phyloP scores from a whole-genome alignment of 2,113 vertebrate genomes.

The Oncorhynchus nerka region DNA sequence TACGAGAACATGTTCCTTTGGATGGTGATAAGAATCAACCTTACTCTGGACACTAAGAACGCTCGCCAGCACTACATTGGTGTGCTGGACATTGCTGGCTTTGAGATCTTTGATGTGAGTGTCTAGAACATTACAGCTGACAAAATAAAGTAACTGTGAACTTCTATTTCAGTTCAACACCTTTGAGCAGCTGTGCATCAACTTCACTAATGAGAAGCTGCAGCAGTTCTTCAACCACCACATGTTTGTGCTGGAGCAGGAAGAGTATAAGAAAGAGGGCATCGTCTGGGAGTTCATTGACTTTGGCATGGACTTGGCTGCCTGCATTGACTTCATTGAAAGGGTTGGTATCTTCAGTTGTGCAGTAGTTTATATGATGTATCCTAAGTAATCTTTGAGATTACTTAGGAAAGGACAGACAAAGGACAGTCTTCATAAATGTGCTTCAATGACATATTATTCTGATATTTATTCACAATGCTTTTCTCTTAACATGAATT shows the following conservation, averaged over 20 bases:
- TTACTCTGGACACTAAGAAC: constrained; percentile 58
- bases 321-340: constrained; percentile 88
- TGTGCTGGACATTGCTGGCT: constrained; percentile 59
- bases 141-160: neutral
- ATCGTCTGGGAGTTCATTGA: constrained; percentile 81
- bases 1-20: constrained; percentile 67
- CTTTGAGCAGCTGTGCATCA: constrained; percentile 88
- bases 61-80: constrained; percentile 62
- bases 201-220: constrained; percentile 83
- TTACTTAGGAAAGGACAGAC: too few species aligned
- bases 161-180: constrained; percentile 69
- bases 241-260: constrained; percentile 83
- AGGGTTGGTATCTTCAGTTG: constrained; percentile 67
- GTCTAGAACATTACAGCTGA: neutral
- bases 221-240: constrained; percentile 85
- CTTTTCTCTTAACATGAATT: neutral
- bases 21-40: constrained; percentile 65
- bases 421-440: too few species aligned
- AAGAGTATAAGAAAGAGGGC: constrained; percentile 80
- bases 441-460: neutral
- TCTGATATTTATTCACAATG: neutral
- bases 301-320: constrained; percentile 86
- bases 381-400: too few species aligned
- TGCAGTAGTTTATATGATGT: neutral
- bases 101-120: constrained; percentile 63